Evolutionary conservation across 1,140 invertebrate species (phyloP).

Genomic region (Diploscapter pachys): DNA sequence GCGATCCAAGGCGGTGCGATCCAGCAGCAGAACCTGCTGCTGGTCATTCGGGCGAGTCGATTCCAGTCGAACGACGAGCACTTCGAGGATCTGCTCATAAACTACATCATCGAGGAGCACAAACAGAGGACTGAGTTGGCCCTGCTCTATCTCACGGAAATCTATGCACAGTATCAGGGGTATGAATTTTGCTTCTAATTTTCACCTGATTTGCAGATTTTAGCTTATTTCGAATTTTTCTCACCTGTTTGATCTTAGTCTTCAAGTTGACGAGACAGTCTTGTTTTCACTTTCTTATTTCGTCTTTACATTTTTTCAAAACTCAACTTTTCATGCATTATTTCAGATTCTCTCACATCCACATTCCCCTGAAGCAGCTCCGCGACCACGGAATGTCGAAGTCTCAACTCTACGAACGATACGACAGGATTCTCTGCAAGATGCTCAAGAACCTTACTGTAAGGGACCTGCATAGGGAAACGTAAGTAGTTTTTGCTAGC

Average conservation of each 20-base stretch:
- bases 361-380: no score
- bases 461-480: conserved; percentile 68
- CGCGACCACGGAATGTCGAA: conserved; percentile 14
- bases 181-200: conserved; percentile 1
- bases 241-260: no score
- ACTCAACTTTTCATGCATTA: no score
- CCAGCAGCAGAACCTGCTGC: conserved; percentile 45
- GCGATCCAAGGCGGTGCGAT: conserved; percentile 54
- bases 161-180: conserved; percentile 51
- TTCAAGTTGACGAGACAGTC: no score
- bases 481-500: conserved; percentile 60
- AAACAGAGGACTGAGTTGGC: conserved; percentile 52
- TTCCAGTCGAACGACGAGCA: conserved; percentile 36
- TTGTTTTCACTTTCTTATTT: neutral
- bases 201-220: no score
- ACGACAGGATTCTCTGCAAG: conserved; percentile 77
- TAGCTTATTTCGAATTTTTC: no score
- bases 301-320: no score
- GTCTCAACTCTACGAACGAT: conserved; percentile 71
- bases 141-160: conserved; percentile 50
- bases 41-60: conserved; percentile 46
- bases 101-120: conserved; percentile 53
- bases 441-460: conserved; percentile 73
- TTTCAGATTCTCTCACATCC: no score
- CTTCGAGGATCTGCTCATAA: conserved; percentile 41